Conservation (phyloP, 2,888 invertebrate species). For the Acrocyrtus sp. region DNA sequence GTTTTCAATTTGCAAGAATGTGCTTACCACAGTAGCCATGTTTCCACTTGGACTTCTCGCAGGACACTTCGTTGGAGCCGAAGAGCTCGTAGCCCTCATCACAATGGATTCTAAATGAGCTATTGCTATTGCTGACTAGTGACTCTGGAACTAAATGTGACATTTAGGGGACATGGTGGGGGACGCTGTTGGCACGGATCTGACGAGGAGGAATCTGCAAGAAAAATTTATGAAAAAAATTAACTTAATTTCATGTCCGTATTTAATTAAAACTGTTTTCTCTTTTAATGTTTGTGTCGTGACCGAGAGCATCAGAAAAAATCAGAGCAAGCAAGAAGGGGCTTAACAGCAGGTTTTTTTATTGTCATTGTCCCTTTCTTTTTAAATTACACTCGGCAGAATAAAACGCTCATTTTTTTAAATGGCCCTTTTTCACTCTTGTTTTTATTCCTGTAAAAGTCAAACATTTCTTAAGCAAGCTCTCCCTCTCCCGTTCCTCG, state of each 20-base stretch:
- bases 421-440: too few relatives aligned
- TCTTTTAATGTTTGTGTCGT: neutral
- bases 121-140: slow-evolving; percentile 48
- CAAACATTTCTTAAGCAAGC: too few relatives aligned
- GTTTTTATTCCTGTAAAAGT: too few relatives aligned
- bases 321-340: neutral
- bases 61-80: slow-evolving; percentile 68
- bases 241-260: neutral
- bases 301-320: neutral
- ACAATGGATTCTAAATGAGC: slow-evolving; percentile 65
- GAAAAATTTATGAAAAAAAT: slow-evolving; percentile 1
- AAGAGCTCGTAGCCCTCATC: slow-evolving; percentile 91
- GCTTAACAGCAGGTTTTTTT: too few relatives aligned
- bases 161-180: slow-evolving; percentile 59
- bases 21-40: slow-evolving; percentile 55
- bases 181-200: slow-evolving; percentile 45
- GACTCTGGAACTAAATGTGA: slow-evolving; percentile 56
- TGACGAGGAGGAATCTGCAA: slow-evolving; percentile 19
- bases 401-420: too few relatives aligned
- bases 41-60: slow-evolving; percentile 47
- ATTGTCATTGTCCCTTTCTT: too few relatives aligned
- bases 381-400: too few relatives aligned
- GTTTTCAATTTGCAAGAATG: neutral
- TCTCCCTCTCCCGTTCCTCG: too few relatives aligned
- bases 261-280: neutral